Base-by-base conservation (phyloP, 2,797 vertebrate genomes). In the Chelon labrosus region DNA sequence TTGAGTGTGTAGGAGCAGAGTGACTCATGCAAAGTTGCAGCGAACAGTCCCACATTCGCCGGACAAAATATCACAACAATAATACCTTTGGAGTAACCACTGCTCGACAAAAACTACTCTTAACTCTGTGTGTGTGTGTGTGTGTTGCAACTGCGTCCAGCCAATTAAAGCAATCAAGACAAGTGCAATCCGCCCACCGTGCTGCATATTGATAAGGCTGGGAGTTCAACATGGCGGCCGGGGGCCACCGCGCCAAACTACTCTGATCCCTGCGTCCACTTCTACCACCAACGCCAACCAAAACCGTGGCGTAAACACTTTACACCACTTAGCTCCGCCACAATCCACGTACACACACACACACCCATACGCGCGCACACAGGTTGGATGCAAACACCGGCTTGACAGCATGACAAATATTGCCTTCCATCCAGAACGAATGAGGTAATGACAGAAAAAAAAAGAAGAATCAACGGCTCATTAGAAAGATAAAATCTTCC, bases 401-500 rank as follows among this genome's bases (percentile, higher is more conserved):
- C 70, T 70, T 85, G 89, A 90, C 86, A 91, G 77, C 70, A 82
- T 87, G 89, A 93, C 84, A 90, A 89, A 92, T 91, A 89, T 80
- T 85, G 80, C 87, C 78, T 87, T 85, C 87, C 78, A 88, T 80
- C 80, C 79, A 78, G 82, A 91, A 83, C 70, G 83, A 88, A 90
- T 85, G 79, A 90, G 79, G 80, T 71, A 87, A 90, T 44, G 66
- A 77, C 70, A 65, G 79, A 86, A 70, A 70, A 64, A 75, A 72
- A 70, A 38, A 75, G 70, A 75, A 79, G 75, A 65, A 85, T 86
- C 84, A 87, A 79, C 77, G 75, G 84, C 90, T 90, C 89, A 87
- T 90, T 90, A 88, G 85, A 89, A 89, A 86, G 85, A 91, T 87
- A 91, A 91, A 93, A 88, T 83, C 78, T 77, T 80, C 75, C 68